Percentiles rank a stretch among this genome's conserved stretches.
Conservation (phyloP, 2,888 invertebrate genomes). For the Ophion ellenae region DNA sequence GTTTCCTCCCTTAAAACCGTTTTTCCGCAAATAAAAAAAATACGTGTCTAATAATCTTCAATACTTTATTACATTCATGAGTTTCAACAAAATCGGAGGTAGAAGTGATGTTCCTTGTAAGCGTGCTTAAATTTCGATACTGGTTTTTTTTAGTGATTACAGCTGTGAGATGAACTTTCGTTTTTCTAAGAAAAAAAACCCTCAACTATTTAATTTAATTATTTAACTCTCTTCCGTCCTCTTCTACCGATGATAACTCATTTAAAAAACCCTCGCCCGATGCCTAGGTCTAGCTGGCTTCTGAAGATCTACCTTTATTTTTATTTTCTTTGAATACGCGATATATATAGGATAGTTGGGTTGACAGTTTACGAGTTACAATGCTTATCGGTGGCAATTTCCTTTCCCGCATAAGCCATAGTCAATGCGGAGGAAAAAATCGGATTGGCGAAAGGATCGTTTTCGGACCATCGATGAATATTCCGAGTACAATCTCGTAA, state of each 20-base stretch:
- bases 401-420: not conserved
- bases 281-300: not conserved
- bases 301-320: not conserved
- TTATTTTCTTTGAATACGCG: not conserved
- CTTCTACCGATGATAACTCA: not conserved
- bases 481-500: constrained; percentile 3
- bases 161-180: too few species aligned
- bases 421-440: not conserved
- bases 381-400: not conserved
- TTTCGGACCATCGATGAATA: constrained; percentile 21
- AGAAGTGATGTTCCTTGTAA: too few species aligned
- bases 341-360: too few species aligned
- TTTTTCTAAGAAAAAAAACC: not conserved
- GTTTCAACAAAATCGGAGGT: too few species aligned
- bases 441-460: not conserved
- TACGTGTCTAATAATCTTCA: too few species aligned
- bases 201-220: too few species aligned
- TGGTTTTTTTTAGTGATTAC: too few species aligned
- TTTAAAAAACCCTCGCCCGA: not conserved
- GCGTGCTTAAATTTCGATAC: too few species aligned
- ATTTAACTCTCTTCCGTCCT: not conserved
- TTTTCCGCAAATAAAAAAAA: too few species aligned
- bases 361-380: not conserved
- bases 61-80: too few species aligned
- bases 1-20: too few species aligned